A percentile compares a stretch with the other conserved stretches of the same genome.
These are phyloP conservation scores for Hiodon tergisus DNA, from an alignment of 2,113 vertebrate species.

Conservation along the genomic window DNA sequence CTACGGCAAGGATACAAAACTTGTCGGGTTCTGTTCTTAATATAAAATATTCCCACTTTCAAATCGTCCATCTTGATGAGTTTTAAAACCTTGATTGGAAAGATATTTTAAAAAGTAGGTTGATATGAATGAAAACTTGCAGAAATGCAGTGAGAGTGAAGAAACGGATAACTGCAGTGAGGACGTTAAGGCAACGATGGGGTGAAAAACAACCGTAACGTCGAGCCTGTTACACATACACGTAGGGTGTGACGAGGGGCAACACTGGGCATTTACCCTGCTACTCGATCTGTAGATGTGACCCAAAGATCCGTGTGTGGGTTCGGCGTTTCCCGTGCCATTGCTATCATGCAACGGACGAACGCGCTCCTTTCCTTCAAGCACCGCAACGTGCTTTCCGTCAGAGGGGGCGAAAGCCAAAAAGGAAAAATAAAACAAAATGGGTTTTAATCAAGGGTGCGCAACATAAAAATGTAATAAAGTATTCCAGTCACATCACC, in stretches of 20 bases:
- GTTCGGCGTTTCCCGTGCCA: slow-evolving; percentile 63
- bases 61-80: too few species aligned
- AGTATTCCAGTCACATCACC: too few species aligned
- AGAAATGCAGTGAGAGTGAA: too few species aligned
- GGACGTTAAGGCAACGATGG: not conserved
- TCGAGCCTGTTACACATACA: slow-evolving; percentile 37
- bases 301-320: slow-evolving; percentile 66
- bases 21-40: too few species aligned
- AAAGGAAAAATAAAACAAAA: slow-evolving; percentile 29
- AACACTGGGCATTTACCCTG: slow-evolving; percentile 65
- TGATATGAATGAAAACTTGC: too few species aligned
- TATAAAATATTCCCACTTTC: too few species aligned
- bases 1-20: too few species aligned
- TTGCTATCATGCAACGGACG: slow-evolving; percentile 64
- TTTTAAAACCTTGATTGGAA: too few species aligned
- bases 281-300: slow-evolving; percentile 67
- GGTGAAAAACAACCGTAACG: slow-evolving; percentile 10
- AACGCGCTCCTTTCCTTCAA: slow-evolving; percentile 68
- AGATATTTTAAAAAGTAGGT: too few species aligned
- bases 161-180: too few species aligned
- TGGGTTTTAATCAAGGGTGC: not conserved
- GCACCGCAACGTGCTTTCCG: slow-evolving; percentile 66
- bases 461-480: too few species aligned
- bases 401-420: slow-evolving; percentile 55
- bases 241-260: slow-evolving; percentile 1